A percentile compares a stretch with the other conserved stretches of the same genome.
phyloP scores from a whole-genome alignment of 1,140 invertebrate genomes.

The Brachystomella parvula region DNA sequence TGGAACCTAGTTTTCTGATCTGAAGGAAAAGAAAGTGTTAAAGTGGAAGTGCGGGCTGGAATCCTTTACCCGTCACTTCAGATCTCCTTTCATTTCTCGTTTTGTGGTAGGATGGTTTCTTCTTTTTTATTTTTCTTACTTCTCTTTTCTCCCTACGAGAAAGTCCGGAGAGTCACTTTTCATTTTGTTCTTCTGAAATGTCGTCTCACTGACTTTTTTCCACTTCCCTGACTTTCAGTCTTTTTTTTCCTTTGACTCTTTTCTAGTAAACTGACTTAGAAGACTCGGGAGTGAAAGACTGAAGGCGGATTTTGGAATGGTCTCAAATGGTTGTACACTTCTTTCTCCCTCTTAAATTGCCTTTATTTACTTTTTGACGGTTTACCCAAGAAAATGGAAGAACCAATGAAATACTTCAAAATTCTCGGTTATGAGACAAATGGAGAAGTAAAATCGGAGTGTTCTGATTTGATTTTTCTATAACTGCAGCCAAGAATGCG shows the following conservation, averaged over 20 bases:
- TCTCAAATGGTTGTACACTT: background rate
- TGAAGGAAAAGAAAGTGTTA: background rate
- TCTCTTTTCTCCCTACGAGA: background rate
- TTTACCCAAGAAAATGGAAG: background rate
- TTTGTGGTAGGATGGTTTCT: background rate
- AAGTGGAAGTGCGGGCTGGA: background rate
- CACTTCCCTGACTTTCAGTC: slow-evolving; percentile 4
- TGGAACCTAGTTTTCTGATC: too few relatives aligned
- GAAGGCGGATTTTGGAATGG: background rate
- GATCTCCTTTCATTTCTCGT: background rate
- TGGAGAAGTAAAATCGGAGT: too few relatives aligned
- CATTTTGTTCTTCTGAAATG: slow-evolving; percentile 3
- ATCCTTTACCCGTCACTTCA: background rate
- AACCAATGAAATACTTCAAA: too few relatives aligned
- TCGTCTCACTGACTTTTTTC: slow-evolving; percentile 1
- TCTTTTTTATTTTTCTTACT: background rate
- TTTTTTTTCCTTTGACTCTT: background rate
- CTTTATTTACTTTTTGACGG: slow-evolving; percentile 13
- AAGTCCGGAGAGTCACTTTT: slow-evolving; percentile 12
- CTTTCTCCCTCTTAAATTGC: background rate
- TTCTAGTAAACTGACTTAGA: too few relatives aligned
- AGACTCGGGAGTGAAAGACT: too few relatives aligned
- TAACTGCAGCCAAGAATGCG: too few relatives aligned
- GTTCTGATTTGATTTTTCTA: too few relatives aligned
- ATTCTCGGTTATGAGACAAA: too few relatives aligned